These are phyloP conservation scores for Lethocerus indicus DNA, from an alignment of 1,140 invertebrate species.

Conservation along the genomic window DNA sequence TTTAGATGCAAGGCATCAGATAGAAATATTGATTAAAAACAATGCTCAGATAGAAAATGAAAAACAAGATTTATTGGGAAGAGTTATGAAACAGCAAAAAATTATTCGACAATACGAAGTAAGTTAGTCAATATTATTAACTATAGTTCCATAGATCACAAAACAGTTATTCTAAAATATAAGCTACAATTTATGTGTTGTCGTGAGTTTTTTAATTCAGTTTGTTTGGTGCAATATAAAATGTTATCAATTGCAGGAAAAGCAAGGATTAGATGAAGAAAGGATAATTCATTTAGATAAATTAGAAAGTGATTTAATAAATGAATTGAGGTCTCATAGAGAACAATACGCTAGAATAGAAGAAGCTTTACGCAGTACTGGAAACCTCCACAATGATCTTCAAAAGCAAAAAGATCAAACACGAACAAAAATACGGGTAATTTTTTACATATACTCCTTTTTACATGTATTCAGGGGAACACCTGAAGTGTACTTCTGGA, in stretches of 20 bases:
- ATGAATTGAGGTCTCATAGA: conserved; percentile 7
- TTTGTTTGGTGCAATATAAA: background rate
- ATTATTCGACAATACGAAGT: background rate
- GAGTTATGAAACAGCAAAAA: background rate
- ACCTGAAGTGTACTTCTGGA: background rate
- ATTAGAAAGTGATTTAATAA: background rate
- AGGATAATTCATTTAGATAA: conserved; percentile 4
- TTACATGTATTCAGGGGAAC: background rate
- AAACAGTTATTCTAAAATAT: background rate
- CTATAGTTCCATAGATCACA: background rate
- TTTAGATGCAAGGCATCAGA: background rate
- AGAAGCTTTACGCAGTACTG: conserved; percentile 10
- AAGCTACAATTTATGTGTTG: background rate
- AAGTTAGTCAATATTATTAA: background rate
- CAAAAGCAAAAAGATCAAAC: conserved; percentile 7
- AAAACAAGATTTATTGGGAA: conserved; percentile 1
- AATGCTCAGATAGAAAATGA: background rate
- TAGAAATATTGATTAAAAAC: conserved; percentile 1
- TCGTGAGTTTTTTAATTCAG: background rate
- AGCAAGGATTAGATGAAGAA: background rate
- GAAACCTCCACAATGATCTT: conserved; percentile 10
- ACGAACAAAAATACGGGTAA: background rate
- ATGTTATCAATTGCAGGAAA: background rate
- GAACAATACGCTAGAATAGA: conserved; percentile 13
- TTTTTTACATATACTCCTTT: background rate